Conservation (phyloP, 2,888 invertebrate species). For the Troides helena region DNA sequence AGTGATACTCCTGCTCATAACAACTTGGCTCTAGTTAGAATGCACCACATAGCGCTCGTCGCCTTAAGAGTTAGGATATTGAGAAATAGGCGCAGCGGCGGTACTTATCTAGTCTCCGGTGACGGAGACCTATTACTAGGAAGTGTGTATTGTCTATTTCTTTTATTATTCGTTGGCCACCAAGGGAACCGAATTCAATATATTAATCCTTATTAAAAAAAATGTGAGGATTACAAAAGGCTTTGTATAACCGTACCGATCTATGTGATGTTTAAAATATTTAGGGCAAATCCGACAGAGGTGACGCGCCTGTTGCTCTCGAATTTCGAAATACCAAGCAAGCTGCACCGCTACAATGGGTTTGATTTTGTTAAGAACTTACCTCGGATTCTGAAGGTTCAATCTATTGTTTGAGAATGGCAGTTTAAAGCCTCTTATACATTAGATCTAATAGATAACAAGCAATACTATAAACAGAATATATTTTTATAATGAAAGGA, state of each 20-base stretch:
- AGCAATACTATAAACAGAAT: too few species aligned
- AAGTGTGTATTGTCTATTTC: too few species aligned
- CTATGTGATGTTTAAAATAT: slow-evolving; percentile 14
- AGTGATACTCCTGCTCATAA: too few species aligned
- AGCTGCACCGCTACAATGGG: slow-evolving; percentile 20
- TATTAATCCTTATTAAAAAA: neutral
- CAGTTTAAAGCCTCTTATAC: slow-evolving; percentile 5
- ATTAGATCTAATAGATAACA: neutral
- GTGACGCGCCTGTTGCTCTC: slow-evolving; percentile 31
- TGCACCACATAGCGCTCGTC: too few species aligned
- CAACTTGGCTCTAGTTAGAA: too few species aligned
- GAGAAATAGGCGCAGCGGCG: too few species aligned
- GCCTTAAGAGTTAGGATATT: too few species aligned
- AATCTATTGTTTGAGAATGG: slow-evolving; percentile 19
- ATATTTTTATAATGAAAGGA: too few species aligned
- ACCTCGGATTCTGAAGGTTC: slow-evolving; percentile 21
- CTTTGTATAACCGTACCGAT: slow-evolving; percentile 5
- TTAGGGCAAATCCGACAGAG: slow-evolving; percentile 32
- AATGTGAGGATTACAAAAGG: neutral
- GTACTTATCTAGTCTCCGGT: too few species aligned
- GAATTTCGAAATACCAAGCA: slow-evolving; percentile 32
- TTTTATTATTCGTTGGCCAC: too few species aligned
- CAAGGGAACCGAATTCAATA: neutral
- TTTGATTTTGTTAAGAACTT: slow-evolving; percentile 27
- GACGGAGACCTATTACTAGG: too few species aligned